These are phyloP conservation scores for Molossus alvarezi DNA, from an alignment of 2,797 vertebrate species.

Conservation along the genomic window DNA sequence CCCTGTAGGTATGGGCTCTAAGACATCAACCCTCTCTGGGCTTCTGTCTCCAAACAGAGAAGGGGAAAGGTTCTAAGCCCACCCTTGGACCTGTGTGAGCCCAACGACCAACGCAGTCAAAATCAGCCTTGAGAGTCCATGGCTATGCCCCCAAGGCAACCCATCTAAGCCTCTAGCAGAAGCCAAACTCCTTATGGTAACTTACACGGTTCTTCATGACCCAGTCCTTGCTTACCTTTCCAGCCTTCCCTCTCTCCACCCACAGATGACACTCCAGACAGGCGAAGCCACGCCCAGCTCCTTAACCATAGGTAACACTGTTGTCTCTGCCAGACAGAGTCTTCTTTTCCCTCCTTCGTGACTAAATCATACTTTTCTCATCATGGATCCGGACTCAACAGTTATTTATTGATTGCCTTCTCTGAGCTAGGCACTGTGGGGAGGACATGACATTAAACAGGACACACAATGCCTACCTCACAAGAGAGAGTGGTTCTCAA, in stretches of 20 bases:
- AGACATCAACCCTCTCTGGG: background rate
- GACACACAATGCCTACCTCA: background rate
- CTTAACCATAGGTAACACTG: background rate
- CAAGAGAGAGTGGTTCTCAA: background rate
- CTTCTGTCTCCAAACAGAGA: background rate
- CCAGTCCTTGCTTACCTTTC: background rate
- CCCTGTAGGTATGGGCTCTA: background rate
- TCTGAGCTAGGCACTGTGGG: background rate
- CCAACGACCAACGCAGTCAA: background rate
- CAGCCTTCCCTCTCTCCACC: background rate
- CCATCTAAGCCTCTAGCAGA: background rate
- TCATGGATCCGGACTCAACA: background rate
- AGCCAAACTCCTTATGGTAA: background rate
- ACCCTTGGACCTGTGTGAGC: background rate
- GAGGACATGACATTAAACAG: background rate
- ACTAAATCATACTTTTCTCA: background rate
- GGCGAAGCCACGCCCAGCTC: rapidly evolving
- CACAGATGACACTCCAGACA: background rate
- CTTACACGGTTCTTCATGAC: background rate
- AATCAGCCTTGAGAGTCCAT: background rate
- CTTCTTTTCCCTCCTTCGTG: background rate
- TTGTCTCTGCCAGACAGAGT: background rate
- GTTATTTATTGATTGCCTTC: background rate
- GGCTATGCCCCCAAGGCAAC: background rate
- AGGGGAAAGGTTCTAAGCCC: background rate